These are phyloP conservation scores for Panzeria rudis DNA, from an alignment of 2,888 invertebrate species.

Conservation along the genomic window DNA sequence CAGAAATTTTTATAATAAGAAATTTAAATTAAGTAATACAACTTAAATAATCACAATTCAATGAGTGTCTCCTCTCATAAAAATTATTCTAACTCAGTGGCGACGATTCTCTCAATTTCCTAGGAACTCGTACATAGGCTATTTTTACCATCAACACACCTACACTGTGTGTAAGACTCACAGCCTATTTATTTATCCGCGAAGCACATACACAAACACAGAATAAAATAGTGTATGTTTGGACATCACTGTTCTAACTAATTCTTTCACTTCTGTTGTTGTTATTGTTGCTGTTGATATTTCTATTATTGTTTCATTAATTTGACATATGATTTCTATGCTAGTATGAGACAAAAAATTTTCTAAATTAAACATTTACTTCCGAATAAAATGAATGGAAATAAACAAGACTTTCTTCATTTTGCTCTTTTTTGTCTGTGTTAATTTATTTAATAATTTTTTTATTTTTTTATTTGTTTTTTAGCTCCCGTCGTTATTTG, in stretches of 20 bases:
- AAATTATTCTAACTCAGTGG: constrained; percentile 26
- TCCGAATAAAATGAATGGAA: constrained; percentile 41
- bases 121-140: too few species aligned
- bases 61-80: background rate
- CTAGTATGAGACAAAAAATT: background rate
- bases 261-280: constrained; percentile 17
- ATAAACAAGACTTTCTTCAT: constrained; percentile 31
- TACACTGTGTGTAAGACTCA: too few species aligned
- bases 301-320: background rate
- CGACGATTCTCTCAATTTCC: too few species aligned
- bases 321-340: constrained; percentile 44
- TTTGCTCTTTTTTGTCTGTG: constrained; percentile 15
- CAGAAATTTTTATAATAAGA: constrained; percentile 5
- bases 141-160: too few species aligned
- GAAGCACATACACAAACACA: too few species aligned
- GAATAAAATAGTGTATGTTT: too few species aligned
- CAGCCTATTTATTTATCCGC: too few species aligned
- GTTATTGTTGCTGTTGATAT: background rate
- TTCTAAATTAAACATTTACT: constrained; percentile 56
- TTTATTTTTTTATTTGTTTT: constrained; percentile 12
- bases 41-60: constrained; percentile 48
- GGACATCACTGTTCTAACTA: too few species aligned
- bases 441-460: constrained; percentile 12
- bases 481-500: constrained; percentile 31
- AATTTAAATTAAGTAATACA: constrained; percentile 28